Evolutionary conservation across 2,888 invertebrate genomes (phyloP), one percentile per base, ranked within the genome.

Genomic region (Apamea crenata): DNA sequence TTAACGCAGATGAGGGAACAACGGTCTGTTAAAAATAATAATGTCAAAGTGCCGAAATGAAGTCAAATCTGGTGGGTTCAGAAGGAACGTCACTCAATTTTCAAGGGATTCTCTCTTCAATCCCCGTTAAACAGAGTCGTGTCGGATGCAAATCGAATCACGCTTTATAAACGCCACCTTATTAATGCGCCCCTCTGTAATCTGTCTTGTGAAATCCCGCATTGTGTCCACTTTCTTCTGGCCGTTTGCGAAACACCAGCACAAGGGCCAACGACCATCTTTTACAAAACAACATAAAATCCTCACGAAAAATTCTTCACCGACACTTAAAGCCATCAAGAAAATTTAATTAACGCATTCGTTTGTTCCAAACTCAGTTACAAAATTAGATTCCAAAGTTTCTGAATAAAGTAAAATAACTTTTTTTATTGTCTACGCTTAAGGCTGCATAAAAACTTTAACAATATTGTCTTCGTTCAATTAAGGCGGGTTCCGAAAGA

Each of bases 131-230:
- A 29, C 7, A 2, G 7, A 77, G n/a, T 88, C 88, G 86, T 88
- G 68, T 86, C 80, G 74, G 65, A 74, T 77, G 81, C 77, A 78
- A 80, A 86, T 92, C 93, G 94, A 87, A 82, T 80, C 89, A 63
- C 18, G 18, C 12, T 47, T 66, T 93, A 78, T 95, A 96, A 96
- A 95, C 50, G 88, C 87, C 90, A 85, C 88, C 94, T 92, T 94
- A 96, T 95, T 95, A 96, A 96, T 95, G 94, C 95, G 91, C 89
- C 89, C 90, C 94, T 93, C 93, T 95, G 96, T 96, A 96, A 96
- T 96, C 95, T 96, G 96, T 96, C 96, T 95, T 95, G 95, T 95
- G 95, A 94, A 95, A 95, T 94, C 93, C 94, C 90, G 94, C 94
- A 95, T 96, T 96, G 95, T 95, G 95, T 94, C 94, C 94, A 95